These are phyloP conservation scores for Onychomys torridus DNA, from an alignment of 2,797 vertebrate species.

Conservation along the genomic window DNA sequence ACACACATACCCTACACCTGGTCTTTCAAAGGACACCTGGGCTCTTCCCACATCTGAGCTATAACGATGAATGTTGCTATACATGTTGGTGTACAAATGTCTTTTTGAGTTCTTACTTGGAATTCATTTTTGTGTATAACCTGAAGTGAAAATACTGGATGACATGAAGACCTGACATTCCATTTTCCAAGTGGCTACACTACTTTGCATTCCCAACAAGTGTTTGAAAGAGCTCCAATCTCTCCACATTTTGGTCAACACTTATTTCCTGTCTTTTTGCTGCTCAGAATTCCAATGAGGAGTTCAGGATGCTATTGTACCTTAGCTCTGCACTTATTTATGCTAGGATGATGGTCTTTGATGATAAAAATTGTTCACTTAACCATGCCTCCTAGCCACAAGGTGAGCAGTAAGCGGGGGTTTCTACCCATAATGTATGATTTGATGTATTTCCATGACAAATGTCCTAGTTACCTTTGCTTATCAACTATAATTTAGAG, in stretches of 20 bases:
- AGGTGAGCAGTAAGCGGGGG: neutral
- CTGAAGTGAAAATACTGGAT: neutral
- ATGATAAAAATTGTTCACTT: neutral
- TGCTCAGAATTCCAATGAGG: neutral
- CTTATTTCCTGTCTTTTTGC: neutral
- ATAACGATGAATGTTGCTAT: neutral
- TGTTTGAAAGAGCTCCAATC: neutral
- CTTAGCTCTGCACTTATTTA: neutral
- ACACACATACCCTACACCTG: neutral
- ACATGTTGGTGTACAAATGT: neutral
- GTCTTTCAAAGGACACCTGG: neutral
- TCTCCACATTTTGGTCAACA: neutral
- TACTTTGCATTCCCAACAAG: neutral
- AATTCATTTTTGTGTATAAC: neutral
- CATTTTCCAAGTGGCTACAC: neutral
- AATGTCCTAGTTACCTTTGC: no score
- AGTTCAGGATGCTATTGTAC: no score
- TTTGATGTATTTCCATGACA: neutral
- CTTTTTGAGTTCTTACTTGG: slow-evolving; percentile 5
- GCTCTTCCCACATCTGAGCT: neutral
- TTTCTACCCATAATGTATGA: neutral
- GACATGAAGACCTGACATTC: neutral
- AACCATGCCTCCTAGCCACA: neutral
- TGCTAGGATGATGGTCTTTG: neutral
- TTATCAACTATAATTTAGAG: neutral